Evolutionary conservation across 2,888 invertebrate species (phyloP).

Genomic region (Cheilosia soror): DNA sequence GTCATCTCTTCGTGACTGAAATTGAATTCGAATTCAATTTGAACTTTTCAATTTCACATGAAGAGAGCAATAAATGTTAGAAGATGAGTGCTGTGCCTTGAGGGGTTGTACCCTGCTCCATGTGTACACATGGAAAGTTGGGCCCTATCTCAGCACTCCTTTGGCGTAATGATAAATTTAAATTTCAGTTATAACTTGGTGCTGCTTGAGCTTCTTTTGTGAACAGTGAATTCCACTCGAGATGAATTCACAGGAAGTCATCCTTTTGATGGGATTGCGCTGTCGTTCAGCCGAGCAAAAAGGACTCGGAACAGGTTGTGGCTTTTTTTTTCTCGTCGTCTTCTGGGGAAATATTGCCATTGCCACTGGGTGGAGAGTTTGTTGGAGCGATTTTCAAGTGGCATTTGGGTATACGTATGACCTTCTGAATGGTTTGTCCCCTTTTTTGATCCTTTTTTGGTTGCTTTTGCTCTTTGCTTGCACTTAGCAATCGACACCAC

Average conservation of each 20-base stretch:
- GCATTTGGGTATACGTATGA: conserved; percentile 12
- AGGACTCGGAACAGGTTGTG: conserved; percentile 17
- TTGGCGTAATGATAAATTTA: conserved; percentile 63
- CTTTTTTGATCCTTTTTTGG: conserved; percentile 51
- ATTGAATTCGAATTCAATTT: conserved; percentile 84
- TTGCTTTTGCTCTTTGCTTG: conserved; percentile 21
- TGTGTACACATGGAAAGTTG: conserved; percentile 6
- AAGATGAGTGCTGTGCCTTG: conserved; percentile 47
- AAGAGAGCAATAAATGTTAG: conserved; percentile 65
- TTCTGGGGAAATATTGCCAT: conserved; percentile 39
- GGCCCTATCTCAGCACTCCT: conserved; percentile 21
- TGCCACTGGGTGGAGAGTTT: conserved; percentile 43
- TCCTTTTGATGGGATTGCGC: conserved; percentile 47
- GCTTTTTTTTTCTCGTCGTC: conserved; percentile 11
- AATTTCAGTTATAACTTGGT: conserved; percentile 67
- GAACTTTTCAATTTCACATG: conserved; percentile 82
- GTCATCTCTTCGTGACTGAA: conserved; percentile 75
- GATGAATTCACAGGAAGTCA: conserved; percentile 53
- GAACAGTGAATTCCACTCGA: conserved; percentile 68
- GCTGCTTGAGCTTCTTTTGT: conserved; percentile 69
- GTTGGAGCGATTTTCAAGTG: conserved; percentile 50
- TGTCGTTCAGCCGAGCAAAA: conserved; percentile 13
- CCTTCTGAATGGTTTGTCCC: conserved; percentile 24
- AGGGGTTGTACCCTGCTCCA: conserved; percentile 38
- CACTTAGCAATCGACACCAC: conserved; percentile 73